Evolutionary conservation across 1,140 invertebrate species (phyloP).

Genomic region (Ceratoteleas bidentatus): DNA sequence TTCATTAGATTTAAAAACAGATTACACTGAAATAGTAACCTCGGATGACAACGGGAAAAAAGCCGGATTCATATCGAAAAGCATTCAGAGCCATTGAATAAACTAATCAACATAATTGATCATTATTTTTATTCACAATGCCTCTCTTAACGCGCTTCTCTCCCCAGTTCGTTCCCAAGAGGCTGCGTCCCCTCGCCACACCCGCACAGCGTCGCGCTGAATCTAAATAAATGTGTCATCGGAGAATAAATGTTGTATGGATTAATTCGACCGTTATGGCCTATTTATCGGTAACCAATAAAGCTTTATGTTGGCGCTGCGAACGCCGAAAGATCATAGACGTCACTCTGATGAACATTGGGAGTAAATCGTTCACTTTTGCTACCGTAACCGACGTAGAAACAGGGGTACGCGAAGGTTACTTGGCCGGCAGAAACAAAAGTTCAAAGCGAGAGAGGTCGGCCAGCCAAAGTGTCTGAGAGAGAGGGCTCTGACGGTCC

Average conservation of each 20-base stretch:
- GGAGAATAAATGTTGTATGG: slow-evolving; percentile 50
- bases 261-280: slow-evolving; percentile 56
- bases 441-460: slow-evolving; percentile 25
- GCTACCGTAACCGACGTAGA: slow-evolving; percentile 70
- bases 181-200: slow-evolving; percentile 5
- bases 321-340: slow-evolving; percentile 54
- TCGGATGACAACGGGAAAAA: too few relatives aligned
- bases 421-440: slow-evolving; percentile 43
- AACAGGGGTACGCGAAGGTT: slow-evolving; percentile 33
- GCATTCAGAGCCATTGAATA: slow-evolving; percentile 1
- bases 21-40: too few relatives aligned
- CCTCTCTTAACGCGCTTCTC: slow-evolving; percentile 22
- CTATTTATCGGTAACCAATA: slow-evolving; percentile 61
- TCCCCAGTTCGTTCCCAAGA: slow-evolving; percentile 6
- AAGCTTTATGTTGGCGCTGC: slow-evolving; percentile 52
- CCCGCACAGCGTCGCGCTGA: slow-evolving; percentile 6
- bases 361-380: slow-evolving; percentile 79
- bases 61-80: too few relatives aligned
- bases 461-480: slow-evolving; percentile 13
- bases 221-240: slow-evolving; percentile 52
- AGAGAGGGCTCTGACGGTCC: slow-evolving; percentile 48
- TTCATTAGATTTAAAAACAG: too few relatives aligned
- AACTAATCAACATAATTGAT: slow-evolving; percentile 30
- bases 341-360: slow-evolving; percentile 71
- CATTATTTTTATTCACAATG: slow-evolving; percentile 6